These are phyloP conservation scores for Boloria euphrosyne DNA, from an alignment of 2,888 invertebrate species.

Conservation along the genomic window DNA sequence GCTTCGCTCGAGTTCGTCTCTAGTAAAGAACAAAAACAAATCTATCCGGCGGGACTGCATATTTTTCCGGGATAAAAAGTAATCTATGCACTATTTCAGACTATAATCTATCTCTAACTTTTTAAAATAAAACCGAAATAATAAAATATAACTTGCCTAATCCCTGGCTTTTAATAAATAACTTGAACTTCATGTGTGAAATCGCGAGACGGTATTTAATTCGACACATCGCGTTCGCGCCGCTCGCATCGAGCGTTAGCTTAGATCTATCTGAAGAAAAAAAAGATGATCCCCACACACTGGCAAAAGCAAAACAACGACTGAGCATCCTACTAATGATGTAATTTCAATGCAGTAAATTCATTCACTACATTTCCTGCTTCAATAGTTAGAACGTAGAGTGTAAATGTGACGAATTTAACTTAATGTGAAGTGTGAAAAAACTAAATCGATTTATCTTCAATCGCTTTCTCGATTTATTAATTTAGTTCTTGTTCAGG, in stretches of 20 bases:
- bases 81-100: too few species aligned
- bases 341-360: conserved; percentile 9
- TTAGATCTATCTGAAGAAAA: conserved; percentile 32
- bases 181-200: conserved; percentile 63
- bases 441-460: conserved; percentile 23
- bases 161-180: conserved; percentile 58
- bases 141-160: conserved; percentile 63
- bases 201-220: conserved; percentile 50
- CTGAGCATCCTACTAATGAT: conserved; percentile 7
- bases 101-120: too few species aligned
- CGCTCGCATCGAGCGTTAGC: conserved; percentile 31
- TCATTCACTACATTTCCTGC: conserved; percentile 8
- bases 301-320: not conserved
- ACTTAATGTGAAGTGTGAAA: not conserved
- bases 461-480: conserved; percentile 13
- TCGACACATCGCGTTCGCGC: conserved; percentile 59
- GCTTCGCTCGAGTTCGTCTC: too few species aligned
- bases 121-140: conserved; percentile 7
- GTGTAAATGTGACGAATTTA: not conserved
- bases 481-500: conserved; percentile 6
- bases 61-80: too few species aligned
- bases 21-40: too few species aligned
- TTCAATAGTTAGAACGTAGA: not conserved
- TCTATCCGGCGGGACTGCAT: too few species aligned
- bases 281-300: conserved; percentile 22